Evolutionary conservation across 2,797 vertebrate species (phyloP).

Genomic region (Sebastes minor): DNA sequence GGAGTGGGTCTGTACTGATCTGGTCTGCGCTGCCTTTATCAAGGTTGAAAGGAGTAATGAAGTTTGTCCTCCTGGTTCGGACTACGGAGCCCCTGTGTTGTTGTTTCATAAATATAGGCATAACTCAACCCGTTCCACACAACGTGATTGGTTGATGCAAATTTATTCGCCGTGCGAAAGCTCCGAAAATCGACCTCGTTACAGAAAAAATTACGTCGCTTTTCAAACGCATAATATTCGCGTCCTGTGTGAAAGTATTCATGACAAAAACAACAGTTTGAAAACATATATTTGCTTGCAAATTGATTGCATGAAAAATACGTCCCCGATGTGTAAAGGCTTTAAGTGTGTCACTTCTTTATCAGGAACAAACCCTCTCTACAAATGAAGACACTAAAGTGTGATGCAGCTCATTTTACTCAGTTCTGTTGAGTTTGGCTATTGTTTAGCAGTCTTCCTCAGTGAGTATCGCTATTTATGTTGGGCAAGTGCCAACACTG

Average conservation of each 20-base stretch:
- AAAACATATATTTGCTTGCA: too few relatives aligned
- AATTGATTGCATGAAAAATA: accelerated
- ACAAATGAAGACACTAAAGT: not conserved
- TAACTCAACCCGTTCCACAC: too few relatives aligned
- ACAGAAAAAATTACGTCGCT: accelerated
- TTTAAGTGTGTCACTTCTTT: not conserved
- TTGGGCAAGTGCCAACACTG: not conserved
- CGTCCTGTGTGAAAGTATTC: too few relatives aligned
- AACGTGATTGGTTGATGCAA: too few relatives aligned
- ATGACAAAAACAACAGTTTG: too few relatives aligned
- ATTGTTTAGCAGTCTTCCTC: not conserved
- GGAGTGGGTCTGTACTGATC: too few relatives aligned
- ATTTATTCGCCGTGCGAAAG: accelerated
- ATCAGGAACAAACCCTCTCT: not conserved
- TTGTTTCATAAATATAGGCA: too few relatives aligned
- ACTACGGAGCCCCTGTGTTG: accelerated
- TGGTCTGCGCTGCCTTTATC: too few relatives aligned
- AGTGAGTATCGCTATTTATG: not conserved
- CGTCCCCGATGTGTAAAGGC: too few relatives aligned
- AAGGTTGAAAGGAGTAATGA: too few relatives aligned
- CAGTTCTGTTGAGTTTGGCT: not conserved
- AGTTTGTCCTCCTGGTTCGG: too few relatives aligned
- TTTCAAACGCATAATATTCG: too few relatives aligned
- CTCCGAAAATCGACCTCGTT: accelerated
- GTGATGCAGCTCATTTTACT: not conserved